A percentile compares a stretch with the other conserved stretches of the same genome.
phyloP scores from a whole-genome alignment of 2,797 vertebrate species.

The Garrulus glandarius region DNA sequence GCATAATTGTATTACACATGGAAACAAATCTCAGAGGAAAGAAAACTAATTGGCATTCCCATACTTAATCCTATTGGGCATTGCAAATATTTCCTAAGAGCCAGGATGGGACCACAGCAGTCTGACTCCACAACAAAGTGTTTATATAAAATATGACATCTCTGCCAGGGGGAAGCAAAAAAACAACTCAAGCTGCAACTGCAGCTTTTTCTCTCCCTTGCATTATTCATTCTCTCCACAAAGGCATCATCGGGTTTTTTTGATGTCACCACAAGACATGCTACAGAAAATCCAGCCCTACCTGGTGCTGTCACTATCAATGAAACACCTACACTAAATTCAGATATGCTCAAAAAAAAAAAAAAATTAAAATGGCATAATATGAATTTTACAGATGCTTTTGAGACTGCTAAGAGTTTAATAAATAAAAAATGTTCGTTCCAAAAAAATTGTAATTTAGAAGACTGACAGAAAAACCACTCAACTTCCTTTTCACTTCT shows the following conservation, averaged over 20 bases:
- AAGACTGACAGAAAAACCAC: not conserved
- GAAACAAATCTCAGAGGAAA: not conserved
- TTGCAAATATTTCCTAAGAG: not conserved
- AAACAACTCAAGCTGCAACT: not conserved
- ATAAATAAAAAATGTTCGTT: not conserved
- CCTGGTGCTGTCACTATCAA: not conserved
- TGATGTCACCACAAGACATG: not conserved
- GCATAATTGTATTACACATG: rapidly evolving
- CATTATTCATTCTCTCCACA: not conserved
- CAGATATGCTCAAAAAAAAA: not conserved
- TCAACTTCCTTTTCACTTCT: not conserved
- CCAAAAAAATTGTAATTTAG: not conserved
- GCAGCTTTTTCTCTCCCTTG: not conserved
- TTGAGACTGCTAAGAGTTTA: not conserved
- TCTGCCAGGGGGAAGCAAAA: not conserved
- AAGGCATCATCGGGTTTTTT: not conserved
- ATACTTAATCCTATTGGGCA: rapidly evolving
- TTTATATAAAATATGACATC: not conserved
- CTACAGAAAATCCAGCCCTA: not conserved
- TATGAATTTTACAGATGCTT: not conserved
- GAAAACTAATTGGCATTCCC: not conserved
- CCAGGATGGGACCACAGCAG: not conserved
- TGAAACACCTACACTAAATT: not conserved
- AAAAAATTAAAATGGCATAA: not conserved
- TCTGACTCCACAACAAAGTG: not conserved